These are phyloP conservation scores for Piezodorus guildinii DNA, from an alignment of 1,140 invertebrate genomes.

Conservation along the genomic window DNA sequence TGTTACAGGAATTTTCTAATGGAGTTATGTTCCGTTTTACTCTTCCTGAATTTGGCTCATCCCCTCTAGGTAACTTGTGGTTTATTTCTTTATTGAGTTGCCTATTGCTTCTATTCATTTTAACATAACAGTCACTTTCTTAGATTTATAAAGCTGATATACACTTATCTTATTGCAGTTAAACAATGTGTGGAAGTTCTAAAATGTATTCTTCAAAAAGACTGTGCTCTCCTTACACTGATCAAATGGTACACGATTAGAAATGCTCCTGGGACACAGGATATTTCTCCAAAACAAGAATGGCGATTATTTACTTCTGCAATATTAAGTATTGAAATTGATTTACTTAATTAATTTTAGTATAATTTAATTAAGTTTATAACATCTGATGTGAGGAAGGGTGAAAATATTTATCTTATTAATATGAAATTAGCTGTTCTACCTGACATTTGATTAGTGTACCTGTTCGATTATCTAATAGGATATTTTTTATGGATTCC, in stretches of 20 bases:
- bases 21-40: constrained; percentile 55
- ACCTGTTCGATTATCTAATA: too few relatives aligned
- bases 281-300: constrained; percentile 63
- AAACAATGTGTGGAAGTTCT: constrained; percentile 57
- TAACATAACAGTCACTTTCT: too few relatives aligned
- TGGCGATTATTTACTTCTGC: constrained; percentile 66
- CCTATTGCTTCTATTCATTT: too few relatives aligned
- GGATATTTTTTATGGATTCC: too few relatives aligned
- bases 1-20: constrained; percentile 30
- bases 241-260: constrained; percentile 75
- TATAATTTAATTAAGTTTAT: background rate
- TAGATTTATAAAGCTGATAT: too few relatives aligned
- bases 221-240: constrained; percentile 61
- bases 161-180: constrained; percentile 32
- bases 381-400: too few relatives aligned
- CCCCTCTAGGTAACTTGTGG: constrained; percentile 39
- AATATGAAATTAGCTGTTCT: too few relatives aligned
- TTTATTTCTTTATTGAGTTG: background rate
- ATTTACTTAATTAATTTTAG: constrained; percentile 1
- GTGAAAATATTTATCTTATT: too few relatives aligned
- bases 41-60: constrained; percentile 50
- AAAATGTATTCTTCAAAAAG: constrained; percentile 58
- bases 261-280: constrained; percentile 74
- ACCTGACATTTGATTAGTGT: too few relatives aligned
- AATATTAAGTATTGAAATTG: constrained; percentile 38